These are phyloP conservation scores for Thryonomys swinderianus DNA, from an alignment of 2,113 vertebrate species.

Conservation along the genomic window DNA sequence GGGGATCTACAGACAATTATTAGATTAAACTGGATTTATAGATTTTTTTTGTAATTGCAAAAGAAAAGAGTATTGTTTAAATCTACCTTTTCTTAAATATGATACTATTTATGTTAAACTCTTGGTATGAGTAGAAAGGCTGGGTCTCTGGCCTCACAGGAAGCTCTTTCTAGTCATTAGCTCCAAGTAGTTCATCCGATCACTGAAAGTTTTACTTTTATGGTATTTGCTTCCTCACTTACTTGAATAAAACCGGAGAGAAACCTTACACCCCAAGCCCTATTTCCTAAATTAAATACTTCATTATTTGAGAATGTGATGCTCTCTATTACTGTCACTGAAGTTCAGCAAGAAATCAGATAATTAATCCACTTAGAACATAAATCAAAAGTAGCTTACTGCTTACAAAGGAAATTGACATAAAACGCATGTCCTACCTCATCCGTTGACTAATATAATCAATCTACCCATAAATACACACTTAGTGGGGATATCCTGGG, in stretches of 20 bases:
- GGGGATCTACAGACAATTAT: constrained; percentile 16
- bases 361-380: constrained; percentile 54
- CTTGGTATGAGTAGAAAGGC: background rate
- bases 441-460: background rate
- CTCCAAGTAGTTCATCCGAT: background rate
- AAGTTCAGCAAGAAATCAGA: constrained; percentile 44
- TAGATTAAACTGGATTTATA: constrained; percentile 68
- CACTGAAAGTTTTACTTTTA: background rate
- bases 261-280: background rate
- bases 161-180: background rate
- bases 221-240: constrained; percentile 29
- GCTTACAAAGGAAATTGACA: background rate
- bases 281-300: constrained; percentile 62
- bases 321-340: constrained; percentile 43
- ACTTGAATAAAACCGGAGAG: constrained; percentile 51
- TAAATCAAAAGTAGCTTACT: background rate
- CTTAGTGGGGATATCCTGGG: background rate
- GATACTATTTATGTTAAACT: background rate
- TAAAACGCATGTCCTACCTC: background rate
- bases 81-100: constrained; percentile 42
- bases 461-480: background rate
- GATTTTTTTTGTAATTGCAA: constrained; percentile 54
- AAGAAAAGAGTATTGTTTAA: background rate
- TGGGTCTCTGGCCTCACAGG: background rate
- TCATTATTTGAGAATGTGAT: constrained; percentile 37